Evolutionary conservation across 2,113 vertebrate species (phyloP), one percentile per base, ranked within the genome.

Genomic region (Cyanocitta stelleri): DNA sequence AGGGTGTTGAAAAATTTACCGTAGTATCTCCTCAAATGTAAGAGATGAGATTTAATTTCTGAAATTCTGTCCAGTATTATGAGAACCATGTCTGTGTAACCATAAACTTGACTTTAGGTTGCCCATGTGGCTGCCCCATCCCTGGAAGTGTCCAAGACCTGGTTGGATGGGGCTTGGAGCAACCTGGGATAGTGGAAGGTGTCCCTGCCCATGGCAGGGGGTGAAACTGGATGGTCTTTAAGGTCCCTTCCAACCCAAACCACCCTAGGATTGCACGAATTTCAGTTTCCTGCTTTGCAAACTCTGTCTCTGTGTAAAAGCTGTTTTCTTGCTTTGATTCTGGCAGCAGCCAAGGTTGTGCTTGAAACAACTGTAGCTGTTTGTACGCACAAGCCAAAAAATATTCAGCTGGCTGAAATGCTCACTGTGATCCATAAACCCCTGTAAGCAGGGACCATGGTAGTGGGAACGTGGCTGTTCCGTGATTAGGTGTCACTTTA

Each of bases 351-450:
- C 75, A 66, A 13, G 7, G 1, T 2, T 51, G 23, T 1, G 21
- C 64, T 82, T 35, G 27, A 85, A 93, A 68, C 58, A 49, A 73
- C 66, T 68, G 51, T 84, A 72, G 46, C 86, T 93, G 69, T 87
- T 94, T 61, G 90, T 51, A 46, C 1, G 0, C 39, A 32, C 0
- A 23, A 80, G 72, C 75, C 67, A 69, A 27, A 73, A 80, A 94
- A 46, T 19, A 73, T 4, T 93, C 63, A 58, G 37, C 67, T 87
- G 63, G 52, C 68, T 87, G 76, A 71, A 82, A 71, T 63, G 64
- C 71, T 93, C 52, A 5, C 27, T 14, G 0, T 66, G 63, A 80
- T 72, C 43, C 68, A 87, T 48, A 52, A 84, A 64, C 17, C 46
- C 46, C 68, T 69, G 4, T 23, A 27, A 55, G 68, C 13, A 48